These are phyloP conservation scores for Thomomys bottae DNA, from an alignment of 2,113 vertebrate species.

Conservation along the genomic window DNA sequence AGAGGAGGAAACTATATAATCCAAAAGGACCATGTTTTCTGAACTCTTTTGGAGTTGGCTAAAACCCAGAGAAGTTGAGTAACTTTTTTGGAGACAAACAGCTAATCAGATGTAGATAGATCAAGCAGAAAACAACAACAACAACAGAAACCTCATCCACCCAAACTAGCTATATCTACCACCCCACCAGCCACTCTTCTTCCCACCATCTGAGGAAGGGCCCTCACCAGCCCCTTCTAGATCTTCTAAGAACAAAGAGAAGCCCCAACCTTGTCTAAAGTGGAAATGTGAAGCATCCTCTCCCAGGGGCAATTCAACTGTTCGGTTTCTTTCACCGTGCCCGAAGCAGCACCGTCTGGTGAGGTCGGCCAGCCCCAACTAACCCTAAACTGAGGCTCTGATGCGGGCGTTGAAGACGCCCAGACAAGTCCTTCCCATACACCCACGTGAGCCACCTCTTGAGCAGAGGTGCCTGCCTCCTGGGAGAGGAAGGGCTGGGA, in stretches of 20 bases:
- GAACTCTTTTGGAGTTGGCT: slow-evolving; percentile 29
- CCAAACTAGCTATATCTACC: neutral
- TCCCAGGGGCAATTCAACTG: neutral
- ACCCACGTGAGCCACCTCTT: too few species aligned
- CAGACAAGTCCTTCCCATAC: neutral
- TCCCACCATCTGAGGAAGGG: too few species aligned
- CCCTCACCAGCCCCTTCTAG: neutral
- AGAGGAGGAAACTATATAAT: neutral
- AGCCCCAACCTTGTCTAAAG: neutral
- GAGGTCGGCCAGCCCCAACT: neutral
- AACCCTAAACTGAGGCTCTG: neutral
- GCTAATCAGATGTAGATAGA: slow-evolving; percentile 1
- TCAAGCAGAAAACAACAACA: neutral
- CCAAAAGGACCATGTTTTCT: slow-evolving; percentile 7
- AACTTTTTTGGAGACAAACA: slow-evolving; percentile 58
- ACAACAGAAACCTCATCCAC: neutral
- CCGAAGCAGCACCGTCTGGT: neutral
- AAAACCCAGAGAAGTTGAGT: slow-evolving; percentile 57
- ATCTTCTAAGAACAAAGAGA: neutral
- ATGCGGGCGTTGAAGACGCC: neutral
- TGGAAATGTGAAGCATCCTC: neutral
- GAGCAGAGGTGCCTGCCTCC: neutral
- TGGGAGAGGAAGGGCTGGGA: neutral
- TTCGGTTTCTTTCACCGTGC: neutral
- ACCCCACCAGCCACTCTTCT: neutral